Base-by-base conservation (phyloP, 2,888 invertebrate genomes). In the Macropis europaea region DNA sequence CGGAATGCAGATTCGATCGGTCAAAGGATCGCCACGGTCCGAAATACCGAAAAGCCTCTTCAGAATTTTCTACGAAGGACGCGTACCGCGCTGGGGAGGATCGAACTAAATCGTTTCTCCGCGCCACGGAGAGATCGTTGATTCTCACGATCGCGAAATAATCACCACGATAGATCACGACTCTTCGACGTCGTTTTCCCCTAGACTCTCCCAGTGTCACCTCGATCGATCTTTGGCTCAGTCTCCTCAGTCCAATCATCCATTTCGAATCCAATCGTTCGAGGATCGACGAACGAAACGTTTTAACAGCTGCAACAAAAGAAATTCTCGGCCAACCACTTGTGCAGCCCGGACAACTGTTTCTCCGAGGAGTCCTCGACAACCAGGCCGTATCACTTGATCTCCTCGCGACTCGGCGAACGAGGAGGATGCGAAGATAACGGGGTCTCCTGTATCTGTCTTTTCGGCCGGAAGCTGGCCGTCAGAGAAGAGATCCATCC, bases 401-500 rank as follows among this genome's bases (percentile, higher is more conserved):
- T 82, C 54, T 87, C 87, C 26, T 88, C 89, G 53, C 86, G 87
- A 52, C 86, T 86, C 2, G 87, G 86, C 7, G 86, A 88, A 6
- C 83, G 82, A 24, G 84, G 71, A 13, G 81, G 86, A 50, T 86
- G 85, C 19, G 85, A 81, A 4, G 84, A 75, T 17, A 82, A 60
- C 3, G 84, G 64, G 3, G 71, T 66, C 47, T 82, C 84, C 24
- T 68, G 69, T 1, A 72, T 40, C 38, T 89, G 89, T 11, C 87
- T 82, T 63, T 84, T 88, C 0, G 88, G 87, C 6, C 90, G 86
- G 59, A 90, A 90, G 53, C 89, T 90, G 11, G 90, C 88, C 3
- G 90, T 87, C 56, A 90, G 54, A 11, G 90, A 88, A 0, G 89
- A 88, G 45, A 90, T 90, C 90, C 90, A 90, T 3, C 89, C 87